phyloP scores from a whole-genome alignment of 1,140 invertebrate species.

The Drosophila cardini region DNA sequence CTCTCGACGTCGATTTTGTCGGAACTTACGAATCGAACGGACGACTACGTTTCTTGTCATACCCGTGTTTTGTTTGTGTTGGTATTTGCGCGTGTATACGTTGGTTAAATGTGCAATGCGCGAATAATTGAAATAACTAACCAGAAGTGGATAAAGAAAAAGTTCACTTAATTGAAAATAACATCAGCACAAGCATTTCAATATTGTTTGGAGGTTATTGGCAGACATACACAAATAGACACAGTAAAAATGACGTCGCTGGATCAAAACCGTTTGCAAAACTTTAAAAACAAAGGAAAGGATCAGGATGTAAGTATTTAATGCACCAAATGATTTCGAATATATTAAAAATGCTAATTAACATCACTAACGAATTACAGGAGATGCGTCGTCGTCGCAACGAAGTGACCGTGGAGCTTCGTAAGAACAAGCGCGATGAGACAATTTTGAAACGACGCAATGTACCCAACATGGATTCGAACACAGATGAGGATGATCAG shows the following conservation, averaged over 20 bases:
- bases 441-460: slow-evolving; percentile 97
- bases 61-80: slow-evolving; percentile 30
- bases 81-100: slow-evolving; percentile 45
- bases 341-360: slow-evolving; percentile 7
- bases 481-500: slow-evolving; percentile 92
- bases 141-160: slow-evolving; percentile 48
- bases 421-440: slow-evolving; percentile 99
- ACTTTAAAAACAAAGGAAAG: slow-evolving; percentile 98
- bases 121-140: slow-evolving; percentile 54
- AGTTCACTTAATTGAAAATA: slow-evolving; percentile 30
- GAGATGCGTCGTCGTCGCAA: slow-evolving; percentile 98
- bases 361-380: slow-evolving; percentile 84
- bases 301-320: slow-evolving; percentile 95
- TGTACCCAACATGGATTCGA: slow-evolving; percentile 93
- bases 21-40: slow-evolving; percentile 45
- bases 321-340: not conserved
- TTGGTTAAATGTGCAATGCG: slow-evolving; percentile 43
- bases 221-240: slow-evolving; percentile 31
- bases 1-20: slow-evolving; percentile 55
- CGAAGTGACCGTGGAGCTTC: slow-evolving; percentile 97
- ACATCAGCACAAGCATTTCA: slow-evolving; percentile 23
- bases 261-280: slow-evolving; percentile 90
- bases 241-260: slow-evolving; percentile 69
- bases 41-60: slow-evolving; percentile 32
- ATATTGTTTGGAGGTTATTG: slow-evolving; percentile 29